Percentiles rank a stretch among this genome's conserved stretches.
Conservation (phyloP, 2,888 invertebrate genomes). For the Pristionchus mayeri region DNA sequence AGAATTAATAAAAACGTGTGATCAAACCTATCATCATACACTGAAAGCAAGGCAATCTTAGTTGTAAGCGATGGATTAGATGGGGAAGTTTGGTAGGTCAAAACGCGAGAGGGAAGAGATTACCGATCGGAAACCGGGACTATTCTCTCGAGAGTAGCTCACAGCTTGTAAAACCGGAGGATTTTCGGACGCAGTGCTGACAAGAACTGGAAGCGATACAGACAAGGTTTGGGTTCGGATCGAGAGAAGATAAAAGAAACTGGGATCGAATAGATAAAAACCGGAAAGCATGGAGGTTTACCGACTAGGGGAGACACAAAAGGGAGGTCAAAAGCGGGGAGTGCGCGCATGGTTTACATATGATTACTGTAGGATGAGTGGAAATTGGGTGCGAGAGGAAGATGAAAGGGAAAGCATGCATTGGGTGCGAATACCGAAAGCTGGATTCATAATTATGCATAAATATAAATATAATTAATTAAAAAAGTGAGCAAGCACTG, state of each 20-base stretch:
- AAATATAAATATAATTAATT: conserved; percentile 27
- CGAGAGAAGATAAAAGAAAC: neutral
- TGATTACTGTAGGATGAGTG: too few relatives aligned
- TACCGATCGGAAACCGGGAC: neutral
- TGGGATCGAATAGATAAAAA: conserved; percentile 9
- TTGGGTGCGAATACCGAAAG: neutral
- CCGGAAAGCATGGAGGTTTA: neutral
- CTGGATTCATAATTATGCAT: neutral
- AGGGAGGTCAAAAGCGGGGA: neutral
- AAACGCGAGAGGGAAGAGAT: neutral
- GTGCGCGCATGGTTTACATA: conserved; percentile 23
- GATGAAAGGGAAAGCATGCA: conserved; percentile 23
- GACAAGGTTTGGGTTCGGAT: neutral
- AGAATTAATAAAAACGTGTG: conserved; percentile 25
- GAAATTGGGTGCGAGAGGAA: neutral
- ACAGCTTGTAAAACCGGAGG: neutral
- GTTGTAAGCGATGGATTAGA: conserved; percentile 29
- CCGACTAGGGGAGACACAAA: conserved; percentile 37
- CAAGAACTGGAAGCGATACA: neutral
- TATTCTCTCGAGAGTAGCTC: neutral
- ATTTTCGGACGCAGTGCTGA: neutral
- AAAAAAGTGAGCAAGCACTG: conserved; percentile 30
- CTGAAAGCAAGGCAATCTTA: conserved; percentile 33
- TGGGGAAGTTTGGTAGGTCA: conserved; percentile 26
- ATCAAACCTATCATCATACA: conserved; percentile 41